A percentile compares a stretch with the other conserved stretches of the same genome.
phyloP scores from a whole-genome alignment of 2,888 invertebrate genomes.

The Leuctra nigra region DNA sequence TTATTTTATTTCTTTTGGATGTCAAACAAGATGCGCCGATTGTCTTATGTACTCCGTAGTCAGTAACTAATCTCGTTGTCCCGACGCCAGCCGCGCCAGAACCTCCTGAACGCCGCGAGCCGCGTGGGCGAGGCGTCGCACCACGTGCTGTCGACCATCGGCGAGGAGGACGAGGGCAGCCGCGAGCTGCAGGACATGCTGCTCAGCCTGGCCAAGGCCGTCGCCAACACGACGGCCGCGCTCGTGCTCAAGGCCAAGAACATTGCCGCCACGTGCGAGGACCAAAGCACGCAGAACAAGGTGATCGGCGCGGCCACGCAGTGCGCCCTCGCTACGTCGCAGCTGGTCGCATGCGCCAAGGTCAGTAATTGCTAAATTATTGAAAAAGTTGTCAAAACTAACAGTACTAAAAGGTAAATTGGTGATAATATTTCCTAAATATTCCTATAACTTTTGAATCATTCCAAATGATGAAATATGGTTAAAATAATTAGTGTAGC shows the following conservation, averaged over 20 bases:
- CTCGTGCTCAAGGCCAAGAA: conserved; percentile 94
- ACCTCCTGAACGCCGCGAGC: conserved; percentile 89
- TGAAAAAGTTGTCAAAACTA: too few species aligned
- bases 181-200: conserved; percentile 85
- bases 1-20: conserved; percentile 17
- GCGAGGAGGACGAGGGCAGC: conserved; percentile 73
- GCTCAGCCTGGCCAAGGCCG: conserved; percentile 89
- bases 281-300: conserved; percentile 71
- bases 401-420: too few species aligned
- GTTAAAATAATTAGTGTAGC: too few species aligned
- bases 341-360: conserved; percentile 95
- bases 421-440: too few species aligned
- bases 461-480: too few species aligned
- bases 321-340: conserved; percentile 95
- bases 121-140: conserved; percentile 96
- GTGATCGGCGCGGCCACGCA: conserved; percentile 96
- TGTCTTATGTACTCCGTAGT: not conserved
- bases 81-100: conserved; percentile 80
- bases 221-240: conserved; percentile 96
- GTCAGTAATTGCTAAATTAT: too few species aligned
- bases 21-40: too few species aligned
- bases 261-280: conserved; percentile 86
- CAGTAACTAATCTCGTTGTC: too few species aligned
- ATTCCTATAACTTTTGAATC: too few species aligned
- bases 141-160: conserved; percentile 86